Evolutionary conservation across 2,113 vertebrate species (phyloP).

Genomic region (Channa maculata): DNA sequence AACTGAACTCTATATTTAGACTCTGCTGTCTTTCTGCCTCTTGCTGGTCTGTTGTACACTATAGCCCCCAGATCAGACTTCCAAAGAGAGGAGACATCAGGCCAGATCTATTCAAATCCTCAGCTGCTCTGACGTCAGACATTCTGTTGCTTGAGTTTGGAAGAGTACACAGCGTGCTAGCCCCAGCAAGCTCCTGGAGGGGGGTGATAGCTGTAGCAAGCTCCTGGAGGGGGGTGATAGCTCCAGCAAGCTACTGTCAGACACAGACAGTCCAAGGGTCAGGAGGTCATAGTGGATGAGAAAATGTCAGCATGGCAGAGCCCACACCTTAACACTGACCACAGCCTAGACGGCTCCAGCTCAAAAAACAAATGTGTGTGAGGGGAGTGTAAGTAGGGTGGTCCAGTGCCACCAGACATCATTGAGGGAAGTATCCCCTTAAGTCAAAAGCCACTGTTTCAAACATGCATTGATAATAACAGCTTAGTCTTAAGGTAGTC

Average conservation of each 20-base stretch:
- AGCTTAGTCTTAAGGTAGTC: background rate
- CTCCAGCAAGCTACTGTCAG: slow-evolving; percentile 20
- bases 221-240: slow-evolving; percentile 2
- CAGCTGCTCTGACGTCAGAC: slow-evolving; percentile 67
- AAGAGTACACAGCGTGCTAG: background rate
- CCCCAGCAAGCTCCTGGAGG: background rate
- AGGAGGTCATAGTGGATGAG: slow-evolving; percentile 40
- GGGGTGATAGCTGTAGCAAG: background rate
- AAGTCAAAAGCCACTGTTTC: background rate
- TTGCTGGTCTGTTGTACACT: slow-evolving; percentile 41
- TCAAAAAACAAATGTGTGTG: slow-evolving; percentile 65
- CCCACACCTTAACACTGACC: slow-evolving; percentile 58
- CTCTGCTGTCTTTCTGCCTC: slow-evolving; percentile 34
- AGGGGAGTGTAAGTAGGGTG: slow-evolving; percentile 23
- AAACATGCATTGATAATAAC: background rate
- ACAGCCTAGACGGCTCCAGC: slow-evolving; percentile 62
- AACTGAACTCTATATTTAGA: slow-evolving; percentile 73
- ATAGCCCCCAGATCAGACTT: slow-evolving; percentile 45
- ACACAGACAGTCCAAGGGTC: slow-evolving; percentile 45
- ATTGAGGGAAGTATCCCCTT: background rate
- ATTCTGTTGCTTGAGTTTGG: slow-evolving; percentile 36
- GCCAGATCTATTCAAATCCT: slow-evolving; percentile 62
- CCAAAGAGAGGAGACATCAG: slow-evolving; percentile 57
- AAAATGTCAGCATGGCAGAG: slow-evolving; percentile 57
- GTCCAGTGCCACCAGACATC: background rate